These are phyloP conservation scores for Heterotilapia buettikoferi DNA, from an alignment of 2,113 vertebrate species.

Conservation along the genomic window DNA sequence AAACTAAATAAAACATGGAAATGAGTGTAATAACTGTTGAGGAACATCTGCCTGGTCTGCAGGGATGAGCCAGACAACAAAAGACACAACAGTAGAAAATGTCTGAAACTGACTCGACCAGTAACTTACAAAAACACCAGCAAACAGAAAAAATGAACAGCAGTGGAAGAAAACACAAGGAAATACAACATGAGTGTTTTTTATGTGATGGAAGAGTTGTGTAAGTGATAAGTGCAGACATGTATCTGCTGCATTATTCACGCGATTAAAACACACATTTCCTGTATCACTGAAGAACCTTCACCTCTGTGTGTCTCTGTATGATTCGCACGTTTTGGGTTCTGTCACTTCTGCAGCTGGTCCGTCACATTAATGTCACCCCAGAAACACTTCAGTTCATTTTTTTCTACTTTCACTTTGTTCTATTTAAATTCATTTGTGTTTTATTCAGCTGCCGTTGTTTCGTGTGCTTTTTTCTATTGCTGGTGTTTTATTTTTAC, in stretches of 20 bases:
- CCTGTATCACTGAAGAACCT: not conserved
- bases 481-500: rapidly evolving
- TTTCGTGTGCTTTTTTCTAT: not conserved
- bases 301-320: not conserved
- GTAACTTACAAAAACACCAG: not conserved
- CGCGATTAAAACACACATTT: rapidly evolving
- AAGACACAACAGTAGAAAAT: rapidly evolving
- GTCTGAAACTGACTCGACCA: not conserved
- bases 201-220: no score
- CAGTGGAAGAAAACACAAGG: rapidly evolving
- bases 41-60: not conserved
- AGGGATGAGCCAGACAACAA: rapidly evolving
- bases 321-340: rapidly evolving
- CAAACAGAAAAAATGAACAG: rapidly evolving
- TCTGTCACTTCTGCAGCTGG: not conserved
- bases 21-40: rapidly evolving
- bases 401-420: not conserved
- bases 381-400: not conserved
- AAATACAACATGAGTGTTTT: not conserved
- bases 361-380: not conserved
- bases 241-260: no score
- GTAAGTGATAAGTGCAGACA: no score
- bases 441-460: not conserved
- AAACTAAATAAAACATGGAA: not conserved
- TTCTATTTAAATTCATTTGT: rapidly evolving